Evolutionary conservation across 2,113 vertebrate genomes (phyloP), one percentile per base, ranked within the genome.

Genomic region (Murina feae): DNA sequence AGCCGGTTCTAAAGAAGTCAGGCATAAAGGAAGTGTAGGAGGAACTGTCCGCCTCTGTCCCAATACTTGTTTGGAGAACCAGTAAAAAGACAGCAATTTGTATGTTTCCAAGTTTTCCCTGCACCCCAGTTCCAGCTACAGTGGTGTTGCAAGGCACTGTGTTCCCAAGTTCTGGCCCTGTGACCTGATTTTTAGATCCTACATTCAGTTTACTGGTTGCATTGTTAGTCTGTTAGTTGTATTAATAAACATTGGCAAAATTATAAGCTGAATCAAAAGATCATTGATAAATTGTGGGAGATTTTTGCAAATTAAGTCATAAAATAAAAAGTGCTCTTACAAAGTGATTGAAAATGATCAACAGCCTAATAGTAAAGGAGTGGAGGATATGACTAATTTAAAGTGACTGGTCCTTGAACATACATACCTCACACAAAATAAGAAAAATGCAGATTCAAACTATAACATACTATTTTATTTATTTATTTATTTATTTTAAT

Each of bases 281-380:
- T 81, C 65, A 76, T 87, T 84, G 16, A 58, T 74, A 86, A 95
- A 85, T n/a, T 81, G 6, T 25, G 32, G 30, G 51, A 82, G 79
- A 72, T 25, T 69, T 94, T 94, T 88, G 13, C 30, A 90, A 35
- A 65, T 60, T 87, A 71, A 65, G 4, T 92, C 17, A 44, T 93
- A 63, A 93, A 94, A 88, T 85, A 23, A 79, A 89, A 80, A 92
- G 21, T 32, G 10, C 25, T 82, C n/a, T 32, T 86, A 93, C 37
- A 63, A 79, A 92, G 68, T 85, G 71, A 93, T 80, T 81, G 58
- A 88, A 94, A 87, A 88, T 80, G 14, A 71, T 78, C n/a, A 86
- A 16, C 21, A 92, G 28, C 16, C 32, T 69, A 78, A 51, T 18
- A 87, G 80, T 83, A 69, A 85, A 35, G 25, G 8, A 51, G 16